Conservation (phyloP, 2,113 vertebrate genomes). For the Nettapus auritus region DNA sequence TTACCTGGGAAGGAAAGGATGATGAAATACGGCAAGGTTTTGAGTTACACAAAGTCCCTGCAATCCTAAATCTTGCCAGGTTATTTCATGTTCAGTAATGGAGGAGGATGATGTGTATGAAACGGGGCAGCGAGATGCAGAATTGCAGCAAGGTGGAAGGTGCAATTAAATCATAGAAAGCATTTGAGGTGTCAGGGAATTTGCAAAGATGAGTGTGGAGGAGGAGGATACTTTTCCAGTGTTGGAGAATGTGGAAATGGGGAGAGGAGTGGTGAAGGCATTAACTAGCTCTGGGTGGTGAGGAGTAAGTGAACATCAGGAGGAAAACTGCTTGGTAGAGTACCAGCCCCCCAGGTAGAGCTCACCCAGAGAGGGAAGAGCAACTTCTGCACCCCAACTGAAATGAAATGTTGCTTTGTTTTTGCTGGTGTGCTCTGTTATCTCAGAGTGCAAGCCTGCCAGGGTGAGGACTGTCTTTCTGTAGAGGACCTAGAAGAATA, state of each 20-base stretch:
- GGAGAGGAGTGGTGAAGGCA: neutral
- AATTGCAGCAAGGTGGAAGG: neutral
- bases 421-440: neutral
- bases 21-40: neutral
- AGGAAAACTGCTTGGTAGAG: neutral
- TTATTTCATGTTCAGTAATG: neutral
- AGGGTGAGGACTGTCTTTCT: neutral
- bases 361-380: neutral
- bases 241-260: neutral
- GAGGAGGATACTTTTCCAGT: neutral
- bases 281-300: neutral
- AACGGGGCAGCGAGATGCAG: fast-evolving
- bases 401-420: neutral
- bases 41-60: neutral
- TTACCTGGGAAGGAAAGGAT: neutral
- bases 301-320: neutral
- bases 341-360: no score
- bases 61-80: neutral
- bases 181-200: neutral
- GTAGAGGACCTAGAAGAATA: neutral
- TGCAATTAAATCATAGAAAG: neutral
- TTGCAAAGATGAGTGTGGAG: neutral
- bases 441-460: neutral
- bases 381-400: neutral
- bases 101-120: neutral